Percentiles rank a stretch among this genome's conserved stretches.
Evolutionary conservation across 2,113 vertebrate species (phyloP).

Genomic region (Hirundichthys speculiger): DNA sequence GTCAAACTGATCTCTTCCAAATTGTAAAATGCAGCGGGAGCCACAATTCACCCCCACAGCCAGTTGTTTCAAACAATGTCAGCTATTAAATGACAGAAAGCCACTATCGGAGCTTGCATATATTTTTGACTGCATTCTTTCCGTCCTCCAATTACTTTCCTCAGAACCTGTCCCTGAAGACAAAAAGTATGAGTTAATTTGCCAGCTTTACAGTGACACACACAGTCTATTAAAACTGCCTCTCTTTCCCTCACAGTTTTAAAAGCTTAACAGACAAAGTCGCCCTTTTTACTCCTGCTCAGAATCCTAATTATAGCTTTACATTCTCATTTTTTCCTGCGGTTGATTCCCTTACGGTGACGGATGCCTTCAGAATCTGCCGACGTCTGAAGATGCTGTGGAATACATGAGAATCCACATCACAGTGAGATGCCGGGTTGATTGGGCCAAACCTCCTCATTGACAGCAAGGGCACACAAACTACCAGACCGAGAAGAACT

Average conservation of each 20-base stretch:
- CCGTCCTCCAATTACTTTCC: slow-evolving; percentile 37
- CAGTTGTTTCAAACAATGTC: slow-evolving; percentile 59
- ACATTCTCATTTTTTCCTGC: slow-evolving; percentile 28
- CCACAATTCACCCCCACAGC: slow-evolving; percentile 41
- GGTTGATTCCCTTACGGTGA: slow-evolving; percentile 13
- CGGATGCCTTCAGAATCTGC: slow-evolving; percentile 22
- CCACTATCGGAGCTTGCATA: slow-evolving; percentile 31
- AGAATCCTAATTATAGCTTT: slow-evolving; percentile 43
- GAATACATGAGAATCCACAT: slow-evolving; percentile 40
- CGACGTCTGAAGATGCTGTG: slow-evolving; percentile 12
- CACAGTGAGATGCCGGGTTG: neutral
- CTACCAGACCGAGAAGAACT: neutral
- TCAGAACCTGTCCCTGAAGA: slow-evolving; percentile 41
- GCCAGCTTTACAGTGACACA: slow-evolving; percentile 43
- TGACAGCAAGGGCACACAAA: slow-evolving; percentile 12
- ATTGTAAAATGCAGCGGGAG: slow-evolving; percentile 37
- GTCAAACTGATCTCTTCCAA: slow-evolving; percentile 45
- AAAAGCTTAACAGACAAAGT: slow-evolving; percentile 27
- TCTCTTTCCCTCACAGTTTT: slow-evolving; percentile 20
- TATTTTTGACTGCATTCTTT: slow-evolving; percentile 44
- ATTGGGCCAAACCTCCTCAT: slow-evolving; percentile 24
- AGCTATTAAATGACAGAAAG: slow-evolving; percentile 47
- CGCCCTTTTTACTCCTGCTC: slow-evolving; percentile 24
- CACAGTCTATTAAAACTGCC: slow-evolving; percentile 43
- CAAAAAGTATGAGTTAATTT: slow-evolving; percentile 53